phyloP scores from a whole-genome alignment of 2,888 invertebrate species.

The Incurvaria masculella region DNA sequence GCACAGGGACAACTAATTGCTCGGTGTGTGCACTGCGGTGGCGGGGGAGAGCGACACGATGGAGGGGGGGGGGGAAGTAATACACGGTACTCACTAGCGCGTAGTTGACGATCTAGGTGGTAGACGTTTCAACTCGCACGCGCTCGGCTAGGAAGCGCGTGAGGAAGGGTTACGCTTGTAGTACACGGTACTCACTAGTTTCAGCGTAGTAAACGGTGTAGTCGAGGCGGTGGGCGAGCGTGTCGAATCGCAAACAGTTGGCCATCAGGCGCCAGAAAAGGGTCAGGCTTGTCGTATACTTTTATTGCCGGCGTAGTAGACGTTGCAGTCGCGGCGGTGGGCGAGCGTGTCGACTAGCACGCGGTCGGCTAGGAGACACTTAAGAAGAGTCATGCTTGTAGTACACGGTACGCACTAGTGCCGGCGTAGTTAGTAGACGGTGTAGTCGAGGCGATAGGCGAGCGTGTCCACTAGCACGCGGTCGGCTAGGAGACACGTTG shows the following conservation, averaged over 20 bases:
- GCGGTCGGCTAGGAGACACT: slow-evolving; percentile 87
- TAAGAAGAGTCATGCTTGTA: slow-evolving; percentile 91
- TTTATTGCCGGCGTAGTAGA: slow-evolving; percentile 91
- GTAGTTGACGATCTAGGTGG: no score
- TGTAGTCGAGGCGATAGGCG: slow-evolving; percentile 75
- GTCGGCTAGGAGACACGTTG: slow-evolving; percentile 90
- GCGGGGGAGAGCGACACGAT: no score
- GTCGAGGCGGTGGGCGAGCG: slow-evolving; percentile 71
- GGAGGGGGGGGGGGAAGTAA: no score
- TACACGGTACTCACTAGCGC: no score
- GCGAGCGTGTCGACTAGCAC: slow-evolving; percentile 76
- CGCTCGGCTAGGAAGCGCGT: no score
- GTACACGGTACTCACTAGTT: slow-evolving; percentile 66
- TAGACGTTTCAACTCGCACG: no score
- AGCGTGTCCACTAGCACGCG: slow-evolving; percentile 76
- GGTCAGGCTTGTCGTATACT: slow-evolving; percentile 90
- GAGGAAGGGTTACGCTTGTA: neutral
- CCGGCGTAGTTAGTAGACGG: slow-evolving; percentile 82
- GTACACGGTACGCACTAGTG: slow-evolving; percentile 82
- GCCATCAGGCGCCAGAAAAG: slow-evolving; percentile 92
- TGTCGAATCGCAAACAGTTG: slow-evolving; percentile 79
- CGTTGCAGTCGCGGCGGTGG: slow-evolving; percentile 77
- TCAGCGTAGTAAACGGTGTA: slow-evolving; percentile 92
- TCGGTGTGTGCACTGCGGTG: no score
- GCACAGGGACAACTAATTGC: slow-evolving; percentile 47